These are phyloP conservation scores for Nannobrachium achirus DNA, from an alignment of 2,113 vertebrate genomes.

Conservation along the genomic window DNA sequence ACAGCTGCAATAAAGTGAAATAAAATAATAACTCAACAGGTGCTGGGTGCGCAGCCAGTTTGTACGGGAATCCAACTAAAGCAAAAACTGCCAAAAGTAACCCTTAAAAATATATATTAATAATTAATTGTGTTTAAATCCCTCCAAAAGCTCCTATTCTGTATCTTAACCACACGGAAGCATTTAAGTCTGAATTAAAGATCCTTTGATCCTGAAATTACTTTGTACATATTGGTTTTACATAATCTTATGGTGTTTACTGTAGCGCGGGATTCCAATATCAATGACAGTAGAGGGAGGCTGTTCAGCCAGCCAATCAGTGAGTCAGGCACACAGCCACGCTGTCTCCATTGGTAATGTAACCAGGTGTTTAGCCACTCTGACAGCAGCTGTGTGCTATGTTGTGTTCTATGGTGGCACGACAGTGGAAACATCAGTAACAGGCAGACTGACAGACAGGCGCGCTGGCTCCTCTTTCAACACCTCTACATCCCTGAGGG, in stretches of 20 bases:
- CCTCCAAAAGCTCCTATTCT: too few species aligned
- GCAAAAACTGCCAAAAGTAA: too few species aligned
- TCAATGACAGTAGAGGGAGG: neutral
- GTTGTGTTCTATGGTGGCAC: neutral
- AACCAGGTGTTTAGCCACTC: neutral
- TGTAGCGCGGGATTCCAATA: neutral
- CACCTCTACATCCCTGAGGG: neutral
- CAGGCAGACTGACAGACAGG: neutral
- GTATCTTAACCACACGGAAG: too few species aligned
- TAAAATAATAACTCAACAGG: too few species aligned
- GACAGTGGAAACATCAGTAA: neutral
- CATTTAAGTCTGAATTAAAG: neutral
- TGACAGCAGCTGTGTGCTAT: conserved; percentile 26
- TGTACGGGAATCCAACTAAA: too few species aligned
- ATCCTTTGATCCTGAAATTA: neutral
- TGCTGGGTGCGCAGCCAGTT: too few species aligned
- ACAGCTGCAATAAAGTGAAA: too few species aligned
- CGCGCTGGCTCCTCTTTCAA: neutral
- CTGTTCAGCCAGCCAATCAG: neutral
- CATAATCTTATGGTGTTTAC: neutral
- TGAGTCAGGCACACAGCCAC: neutral
- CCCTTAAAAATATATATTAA: too few species aligned
- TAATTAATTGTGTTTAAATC: too few species aligned
- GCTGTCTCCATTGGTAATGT: neutral
- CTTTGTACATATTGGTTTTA: neutral